Base-by-base conservation (phyloP, 2,888 invertebrate genomes). In the Eumerus sabulonum region DNA sequence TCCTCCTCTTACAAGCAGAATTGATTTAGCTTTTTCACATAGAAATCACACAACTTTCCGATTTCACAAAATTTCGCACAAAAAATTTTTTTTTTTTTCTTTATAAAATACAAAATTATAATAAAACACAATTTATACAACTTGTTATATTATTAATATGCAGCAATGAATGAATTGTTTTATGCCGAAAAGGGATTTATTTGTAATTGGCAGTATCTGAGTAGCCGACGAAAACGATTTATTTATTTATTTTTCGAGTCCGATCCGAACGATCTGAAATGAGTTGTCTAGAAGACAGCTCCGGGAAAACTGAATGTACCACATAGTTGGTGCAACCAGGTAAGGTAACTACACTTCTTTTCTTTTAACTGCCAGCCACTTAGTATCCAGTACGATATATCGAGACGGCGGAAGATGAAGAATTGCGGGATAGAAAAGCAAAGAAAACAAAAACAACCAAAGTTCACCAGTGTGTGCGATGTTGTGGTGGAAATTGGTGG, bases 251-350 rank as follows among this genome's bases (percentile, higher is more conserved):
- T 2, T 70, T 76, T 53, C 64, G 45, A 62, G 50, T 36, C 17
- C 68, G 68, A 79, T 59, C 68, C 77, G 57, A 63, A 42, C 62
- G 50, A 77, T 47, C 70, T 70, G 53, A 62, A 77, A 60, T 74
- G 79, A 74, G 79, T 79, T 79, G 79, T 79, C 79, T 74, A 70
- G 17, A 50, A 74, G 74, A 79, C 79, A 79, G 79, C 79, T 79
- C 79, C 74, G 40, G 50, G 74, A 60, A 79, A 79, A 79, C 79
- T 79, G 60, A 79, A 70, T 59, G 54, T 56, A 66, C 60, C 56
- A 53, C 45, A 53, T 53, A 68, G 60, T 68, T 64, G 59, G 70
- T 74, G 74, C 79, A 74, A 59, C 68, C 74, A 74, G 79, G 79
- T 79, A 74, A 79, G 27, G 74, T 68, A 74, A 77, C 63, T 68